phyloP scores from a whole-genome alignment of 2,797 vertebrate species.

The Enteromius anoplus region DNA sequence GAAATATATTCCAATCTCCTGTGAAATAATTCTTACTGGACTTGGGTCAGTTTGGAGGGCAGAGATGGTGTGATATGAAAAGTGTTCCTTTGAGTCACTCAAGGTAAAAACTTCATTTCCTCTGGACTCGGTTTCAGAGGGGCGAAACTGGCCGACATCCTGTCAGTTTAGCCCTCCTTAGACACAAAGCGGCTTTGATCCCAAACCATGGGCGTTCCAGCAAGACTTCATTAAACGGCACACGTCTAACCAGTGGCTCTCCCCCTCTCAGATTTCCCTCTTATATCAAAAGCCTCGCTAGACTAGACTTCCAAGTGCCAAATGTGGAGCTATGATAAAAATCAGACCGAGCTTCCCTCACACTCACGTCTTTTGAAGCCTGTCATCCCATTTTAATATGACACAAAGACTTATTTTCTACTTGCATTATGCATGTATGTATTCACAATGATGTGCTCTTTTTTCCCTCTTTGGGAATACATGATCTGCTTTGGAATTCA shows the following conservation, averaged over 20 bases:
- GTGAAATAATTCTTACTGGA: not conserved
- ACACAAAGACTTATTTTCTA: slow-evolving; percentile 25
- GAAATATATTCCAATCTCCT: not conserved
- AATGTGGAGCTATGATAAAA: slow-evolving; percentile 26
- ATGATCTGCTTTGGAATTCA: slow-evolving; percentile 4
- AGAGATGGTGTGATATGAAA: not conserved
- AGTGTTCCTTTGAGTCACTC: not conserved
- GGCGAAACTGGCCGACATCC: slow-evolving; percentile 9
- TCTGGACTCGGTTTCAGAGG: slow-evolving; percentile 22
- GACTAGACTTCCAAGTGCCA: slow-evolving; percentile 4
- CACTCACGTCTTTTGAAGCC: slow-evolving; percentile 27
- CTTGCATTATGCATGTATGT: slow-evolving; percentile 13
- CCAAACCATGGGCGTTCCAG: slow-evolving; percentile 23
- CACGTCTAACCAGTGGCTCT: slow-evolving; percentile 1
- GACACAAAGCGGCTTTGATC: slow-evolving; percentile 41
- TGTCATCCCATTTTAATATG: slow-evolving; percentile 12
- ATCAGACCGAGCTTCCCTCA: slow-evolving; percentile 30
- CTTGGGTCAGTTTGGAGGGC: slow-evolving; percentile 9
- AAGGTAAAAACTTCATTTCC: slow-evolving; percentile 34
- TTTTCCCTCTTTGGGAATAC: not conserved
- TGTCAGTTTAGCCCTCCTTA: slow-evolving; percentile 39
- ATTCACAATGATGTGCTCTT: not conserved
- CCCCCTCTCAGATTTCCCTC: slow-evolving; percentile 14
- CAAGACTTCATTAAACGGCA: slow-evolving; percentile 23
- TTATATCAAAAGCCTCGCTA: slow-evolving; percentile 27